These are phyloP conservation scores for Colossoma macropomum DNA, from an alignment of 2,113 vertebrate genomes.

Conservation along the genomic window DNA sequence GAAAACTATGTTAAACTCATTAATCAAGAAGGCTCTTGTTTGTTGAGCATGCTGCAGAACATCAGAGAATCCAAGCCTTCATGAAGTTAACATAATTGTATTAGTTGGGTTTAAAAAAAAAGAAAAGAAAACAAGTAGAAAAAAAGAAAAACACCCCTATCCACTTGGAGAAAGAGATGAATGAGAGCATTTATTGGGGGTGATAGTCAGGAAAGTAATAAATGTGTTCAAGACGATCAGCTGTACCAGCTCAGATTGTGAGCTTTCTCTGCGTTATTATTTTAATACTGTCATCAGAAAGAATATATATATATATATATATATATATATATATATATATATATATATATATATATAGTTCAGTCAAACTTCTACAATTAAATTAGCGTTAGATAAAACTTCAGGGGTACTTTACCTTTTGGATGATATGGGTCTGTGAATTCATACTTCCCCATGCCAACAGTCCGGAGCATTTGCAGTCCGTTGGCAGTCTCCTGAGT, in stretches of 20 bases:
- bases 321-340: no score
- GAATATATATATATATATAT: not conserved
- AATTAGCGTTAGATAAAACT: not conserved
- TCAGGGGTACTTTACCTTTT: conserved; percentile 85
- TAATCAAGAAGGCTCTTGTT: conserved; percentile 24
- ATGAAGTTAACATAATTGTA: conserved; percentile 41
- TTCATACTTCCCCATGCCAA: conserved; percentile 97
- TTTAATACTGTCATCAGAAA: conserved; percentile 1
- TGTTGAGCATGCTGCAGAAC: conserved; percentile 19
- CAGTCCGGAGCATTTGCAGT: conserved; percentile 94
- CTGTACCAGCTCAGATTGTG: conserved; percentile 32
- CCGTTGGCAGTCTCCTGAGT: conserved; percentile 82
- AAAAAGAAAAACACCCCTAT: conserved; percentile 41
- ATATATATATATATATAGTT: no score
- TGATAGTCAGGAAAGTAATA: conserved; percentile 53
- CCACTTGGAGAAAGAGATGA: conserved; percentile 40
- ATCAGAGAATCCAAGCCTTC: conserved; percentile 25
- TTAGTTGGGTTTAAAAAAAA: conserved; percentile 7
- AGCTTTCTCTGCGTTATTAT: conserved; percentile 6
- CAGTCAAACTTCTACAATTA: conserved; percentile 6
- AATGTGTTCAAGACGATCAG: conserved; percentile 53
- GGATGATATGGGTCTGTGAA: conserved; percentile 98
- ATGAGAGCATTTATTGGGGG: conserved; percentile 56
- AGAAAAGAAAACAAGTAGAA: conserved; percentile 40
- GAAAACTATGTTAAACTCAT: conserved; percentile 13